Evolutionary conservation across 2,888 invertebrate genomes (phyloP).

Genomic region (Hemicrepidius hirtus): DNA sequence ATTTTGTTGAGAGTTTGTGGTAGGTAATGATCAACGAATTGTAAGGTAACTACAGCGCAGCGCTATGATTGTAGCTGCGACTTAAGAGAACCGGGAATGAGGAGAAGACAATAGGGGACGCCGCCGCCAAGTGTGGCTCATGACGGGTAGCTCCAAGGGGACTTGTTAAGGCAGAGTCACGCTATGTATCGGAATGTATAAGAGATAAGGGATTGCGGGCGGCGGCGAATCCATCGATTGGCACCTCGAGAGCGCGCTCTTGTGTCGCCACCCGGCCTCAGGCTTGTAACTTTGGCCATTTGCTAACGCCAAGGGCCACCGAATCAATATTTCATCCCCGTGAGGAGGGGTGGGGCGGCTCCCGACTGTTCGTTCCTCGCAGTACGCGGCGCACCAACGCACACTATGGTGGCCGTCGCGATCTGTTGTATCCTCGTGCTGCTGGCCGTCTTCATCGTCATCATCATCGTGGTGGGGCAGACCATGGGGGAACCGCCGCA

Average conservation of each 20-base stretch:
- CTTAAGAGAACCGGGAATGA: conserved; percentile 7
- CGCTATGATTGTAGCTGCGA: conserved; percentile 6
- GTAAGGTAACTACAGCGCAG: conserved; percentile 18
- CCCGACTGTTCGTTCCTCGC: conserved; percentile 53
- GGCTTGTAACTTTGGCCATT: conserved; percentile 63
- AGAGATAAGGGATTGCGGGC: conserved; percentile 47
- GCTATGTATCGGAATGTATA: conserved; percentile 47
- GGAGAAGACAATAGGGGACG: conserved; percentile 4
- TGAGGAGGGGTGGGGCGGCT: conserved; percentile 70
- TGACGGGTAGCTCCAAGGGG: conserved; percentile 33
- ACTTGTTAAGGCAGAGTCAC: conserved; percentile 51
- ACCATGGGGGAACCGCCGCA: conserved; percentile 76
- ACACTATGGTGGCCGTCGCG: conserved; percentile 86
- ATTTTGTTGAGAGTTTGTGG: conserved; percentile 12
- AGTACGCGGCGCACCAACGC: conserved; percentile 57
- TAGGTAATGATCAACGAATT: conserved; percentile 33
- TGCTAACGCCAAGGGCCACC: conserved; percentile 64
- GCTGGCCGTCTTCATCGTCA: conserved; percentile 86
- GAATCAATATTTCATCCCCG: conserved; percentile 70
- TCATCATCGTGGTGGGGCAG: conserved; percentile 88
- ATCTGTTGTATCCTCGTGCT: conserved; percentile 89
- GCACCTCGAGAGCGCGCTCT: conserved; percentile 54
- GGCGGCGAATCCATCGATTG: conserved; percentile 53
- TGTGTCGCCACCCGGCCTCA: conserved; percentile 54
- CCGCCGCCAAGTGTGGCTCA: not conserved